phyloP scores from a whole-genome alignment of 2,888 invertebrate species.

The Caenorhabditis sp. region DNA sequence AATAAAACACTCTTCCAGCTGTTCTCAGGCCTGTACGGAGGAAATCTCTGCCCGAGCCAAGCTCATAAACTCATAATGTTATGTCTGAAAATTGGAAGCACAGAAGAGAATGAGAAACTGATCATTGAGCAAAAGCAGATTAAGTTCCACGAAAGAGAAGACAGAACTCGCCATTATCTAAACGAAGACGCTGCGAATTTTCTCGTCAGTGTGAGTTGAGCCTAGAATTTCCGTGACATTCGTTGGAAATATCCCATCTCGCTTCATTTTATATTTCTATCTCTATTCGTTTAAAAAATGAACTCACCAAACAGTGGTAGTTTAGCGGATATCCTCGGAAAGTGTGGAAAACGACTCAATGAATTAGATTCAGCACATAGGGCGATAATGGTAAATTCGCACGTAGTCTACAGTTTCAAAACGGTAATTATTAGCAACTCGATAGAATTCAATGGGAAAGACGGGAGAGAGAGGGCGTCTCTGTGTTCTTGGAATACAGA shows the following conservation, averaged over 20 bases:
- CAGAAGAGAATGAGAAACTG: conserved; percentile 21
- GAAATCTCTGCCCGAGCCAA: conserved; percentile 18
- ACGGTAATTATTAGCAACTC: neutral
- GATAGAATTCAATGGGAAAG: conserved; percentile 10
- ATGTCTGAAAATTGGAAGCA: neutral
- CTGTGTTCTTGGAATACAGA: neutral
- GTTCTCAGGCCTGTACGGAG: conserved; percentile 36
- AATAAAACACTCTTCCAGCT: conserved; percentile 11
- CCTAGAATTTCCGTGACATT: neutral
- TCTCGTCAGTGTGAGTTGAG: no score
- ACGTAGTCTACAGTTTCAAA: no score
- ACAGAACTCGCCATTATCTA: conserved; percentile 7
- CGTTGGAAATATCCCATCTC: neutral
- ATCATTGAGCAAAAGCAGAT: conserved; percentile 4
- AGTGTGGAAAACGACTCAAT: neutral
- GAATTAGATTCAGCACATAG: neutral
- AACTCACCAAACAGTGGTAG: no score
- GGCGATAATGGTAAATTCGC: neutral
- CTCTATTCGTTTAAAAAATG: no score
- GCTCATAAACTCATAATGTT: conserved; percentile 6
- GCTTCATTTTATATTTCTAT: neutral
- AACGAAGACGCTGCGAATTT: neutral
- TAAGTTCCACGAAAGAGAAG: conserved; percentile 14
- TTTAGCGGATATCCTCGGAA: neutral
- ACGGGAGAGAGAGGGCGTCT: neutral